These are phyloP conservation scores for Ardeotis arabs DNA, from an alignment of 2,113 vertebrate genomes.

Conservation along the genomic window DNA sequence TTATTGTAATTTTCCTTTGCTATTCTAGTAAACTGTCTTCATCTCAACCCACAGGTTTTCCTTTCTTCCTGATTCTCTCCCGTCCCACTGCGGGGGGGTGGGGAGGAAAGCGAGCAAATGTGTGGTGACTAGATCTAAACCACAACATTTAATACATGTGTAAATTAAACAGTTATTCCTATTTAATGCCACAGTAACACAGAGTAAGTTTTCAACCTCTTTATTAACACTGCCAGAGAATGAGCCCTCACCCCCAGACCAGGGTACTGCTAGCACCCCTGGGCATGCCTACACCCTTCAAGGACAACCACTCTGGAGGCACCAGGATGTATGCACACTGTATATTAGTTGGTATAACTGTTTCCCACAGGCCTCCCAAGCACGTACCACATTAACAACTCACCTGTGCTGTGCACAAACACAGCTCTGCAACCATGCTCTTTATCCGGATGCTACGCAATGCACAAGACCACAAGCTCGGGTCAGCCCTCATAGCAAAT, in stretches of 20 bases:
- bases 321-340: neutral
- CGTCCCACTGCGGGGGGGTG: no score
- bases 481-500: neutral
- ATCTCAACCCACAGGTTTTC: no score
- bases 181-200: neutral
- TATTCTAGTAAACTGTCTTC: no score
- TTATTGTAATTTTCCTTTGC: no score
- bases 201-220: neutral
- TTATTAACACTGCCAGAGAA: neutral
- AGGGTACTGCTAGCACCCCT: neutral
- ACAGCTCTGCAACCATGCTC: neutral
- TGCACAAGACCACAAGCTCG: neutral
- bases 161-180: neutral
- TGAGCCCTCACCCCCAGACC: neutral
- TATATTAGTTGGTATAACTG: neutral
- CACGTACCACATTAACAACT: neutral
- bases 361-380: neutral
- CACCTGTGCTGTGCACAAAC: neutral
- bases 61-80: no score
- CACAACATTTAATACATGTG: neutral
- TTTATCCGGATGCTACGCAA: neutral
- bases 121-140: no score
- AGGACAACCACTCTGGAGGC: neutral
- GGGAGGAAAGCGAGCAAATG: no score
- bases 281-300: neutral